phyloP scores from a whole-genome alignment of 2,113 vertebrate species.

The Carollia perspicillata region DNA sequence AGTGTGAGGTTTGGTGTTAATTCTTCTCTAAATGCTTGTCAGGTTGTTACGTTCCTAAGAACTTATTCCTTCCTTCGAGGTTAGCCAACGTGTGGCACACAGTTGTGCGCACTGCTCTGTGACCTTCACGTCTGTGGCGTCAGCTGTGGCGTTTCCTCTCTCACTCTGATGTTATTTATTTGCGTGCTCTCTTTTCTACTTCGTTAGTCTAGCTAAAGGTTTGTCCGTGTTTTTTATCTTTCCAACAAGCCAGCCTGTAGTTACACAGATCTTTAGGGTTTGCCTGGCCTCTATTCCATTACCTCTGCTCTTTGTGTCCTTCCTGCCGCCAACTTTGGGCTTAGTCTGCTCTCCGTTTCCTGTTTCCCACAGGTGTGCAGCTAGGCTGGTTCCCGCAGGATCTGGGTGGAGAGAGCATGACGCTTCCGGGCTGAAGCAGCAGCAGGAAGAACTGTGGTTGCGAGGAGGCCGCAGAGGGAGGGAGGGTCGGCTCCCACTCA shows the following conservation, averaged over 20 bases:
- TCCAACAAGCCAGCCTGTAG: neutral
- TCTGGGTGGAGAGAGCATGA: neutral
- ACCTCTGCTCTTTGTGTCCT: neutral
- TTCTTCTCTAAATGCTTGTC: no score
- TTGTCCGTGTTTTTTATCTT: neutral
- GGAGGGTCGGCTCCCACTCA: neutral
- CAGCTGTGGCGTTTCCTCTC: neutral
- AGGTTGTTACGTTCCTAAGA: neutral
- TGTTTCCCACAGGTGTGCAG: neutral
- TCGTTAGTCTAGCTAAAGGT: neutral
- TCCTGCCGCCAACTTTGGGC: neutral
- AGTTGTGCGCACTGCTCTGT: neutral
- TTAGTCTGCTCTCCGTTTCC: neutral
- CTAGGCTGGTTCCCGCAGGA: neutral
- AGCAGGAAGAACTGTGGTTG: neutral
- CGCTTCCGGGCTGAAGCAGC: neutral
- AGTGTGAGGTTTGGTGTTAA: neutral
- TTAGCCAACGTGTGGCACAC: neutral
- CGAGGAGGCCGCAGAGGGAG: neutral
- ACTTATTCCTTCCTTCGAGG: neutral
- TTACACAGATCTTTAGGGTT: neutral
- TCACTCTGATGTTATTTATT: neutral
- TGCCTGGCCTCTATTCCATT: neutral
- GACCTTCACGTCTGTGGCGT: neutral
- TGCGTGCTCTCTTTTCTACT: neutral